Base-by-base conservation (phyloP, 2,797 vertebrate genomes). In the Benthosema pterotum region DNA sequence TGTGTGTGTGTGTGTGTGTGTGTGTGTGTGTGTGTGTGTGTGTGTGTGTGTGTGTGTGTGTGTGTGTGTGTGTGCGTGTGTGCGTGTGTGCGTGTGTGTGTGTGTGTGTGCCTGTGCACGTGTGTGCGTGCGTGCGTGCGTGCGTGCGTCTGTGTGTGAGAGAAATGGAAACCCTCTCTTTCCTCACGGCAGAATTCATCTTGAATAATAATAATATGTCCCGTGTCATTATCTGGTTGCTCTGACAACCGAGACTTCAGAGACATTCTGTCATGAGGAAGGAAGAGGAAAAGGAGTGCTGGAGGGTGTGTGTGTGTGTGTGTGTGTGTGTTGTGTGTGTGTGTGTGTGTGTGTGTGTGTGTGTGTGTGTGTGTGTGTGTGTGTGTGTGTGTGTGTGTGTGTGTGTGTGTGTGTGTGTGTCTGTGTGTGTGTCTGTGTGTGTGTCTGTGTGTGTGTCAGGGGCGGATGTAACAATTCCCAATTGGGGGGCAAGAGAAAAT, bases 221-320 rank as follows among this genome's bases (percentile, higher is more conserved):
- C 11, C 0, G 38, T 60, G 64, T 71, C 75, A 62, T 75, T 71
- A 74, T 72, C 54, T 55, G 46, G 82, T 86, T 84, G 80, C 82
- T 73, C 72, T 80, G 85, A 84, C 78, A 82, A 84, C 78, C 2
- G 70, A 38, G 63, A 77, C 75, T 79, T 78, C 50, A 64, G 60
- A 69, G 56, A 75, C 67, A 67, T 71, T 68, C 68, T 56, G 71
- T 16, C 47, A 42, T 77, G 72, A 70, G 17, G n/a, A 15, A 51
- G 28, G 11, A 32, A n/a, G 32, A 28, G 19, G 46, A 2, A 14
- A 1, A 32, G 19, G 43, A 42, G 32, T 8, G 54, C 17, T 42
- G 46, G 12, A 42, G 42, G 28, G n/a, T n/a, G n/a, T n/a, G n/a
- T n/a, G n/a, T n/a, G n/a, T n/a, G n/a, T n/a, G n/a, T n/a, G n/a